Evolutionary conservation across 2,113 vertebrate species (phyloP), one percentile per base, ranked within the genome.

Genomic region (Alligator sinensis): DNA sequence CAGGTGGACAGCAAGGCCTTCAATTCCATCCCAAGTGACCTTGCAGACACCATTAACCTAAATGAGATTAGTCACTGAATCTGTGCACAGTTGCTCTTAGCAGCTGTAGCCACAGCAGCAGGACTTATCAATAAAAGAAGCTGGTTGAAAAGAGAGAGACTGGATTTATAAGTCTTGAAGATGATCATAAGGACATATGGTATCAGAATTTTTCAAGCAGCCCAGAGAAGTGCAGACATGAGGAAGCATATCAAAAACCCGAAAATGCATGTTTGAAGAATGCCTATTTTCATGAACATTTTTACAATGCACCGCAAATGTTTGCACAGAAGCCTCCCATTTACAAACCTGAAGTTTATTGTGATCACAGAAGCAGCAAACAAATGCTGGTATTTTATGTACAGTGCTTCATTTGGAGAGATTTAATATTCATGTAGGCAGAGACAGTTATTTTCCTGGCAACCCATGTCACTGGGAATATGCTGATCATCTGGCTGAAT

Each of bases 241-340:
- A 94, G 91, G 84, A 97, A 2, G 12, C 91, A 60, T 82, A 90
- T 87, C 86, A 94, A 87, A 91, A 79, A 47, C 16, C 1, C 2
- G 80, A 84, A 94, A 62, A 91, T 92, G n/a, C 75, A 75, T 79
- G 86, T 83, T 34, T 92, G 92, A 97, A 93, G 90, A 92, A 93
- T 1, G 5, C n/a, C 86, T 47, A 78, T 30, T 89, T 95, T 94
- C 90, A 82, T 82, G 77, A 83, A 95, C 82, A 72, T 91, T 95
- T 94, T 95, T 91, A 84, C 95, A 95, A 95, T 94, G 59, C 77
- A 58, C 80, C 89, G 95, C 88, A 92, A 95, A 82, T 91, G 91
- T 95, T 96, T 96, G 94, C 91, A 89, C 86, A 94, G 92, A 91
- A 96, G 88, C 89, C 76, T 95, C 87, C 93, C 90, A 95, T 96